phyloP scores from a whole-genome alignment of 2,888 invertebrate genomes.

The Notocelia uddmanniana region DNA sequence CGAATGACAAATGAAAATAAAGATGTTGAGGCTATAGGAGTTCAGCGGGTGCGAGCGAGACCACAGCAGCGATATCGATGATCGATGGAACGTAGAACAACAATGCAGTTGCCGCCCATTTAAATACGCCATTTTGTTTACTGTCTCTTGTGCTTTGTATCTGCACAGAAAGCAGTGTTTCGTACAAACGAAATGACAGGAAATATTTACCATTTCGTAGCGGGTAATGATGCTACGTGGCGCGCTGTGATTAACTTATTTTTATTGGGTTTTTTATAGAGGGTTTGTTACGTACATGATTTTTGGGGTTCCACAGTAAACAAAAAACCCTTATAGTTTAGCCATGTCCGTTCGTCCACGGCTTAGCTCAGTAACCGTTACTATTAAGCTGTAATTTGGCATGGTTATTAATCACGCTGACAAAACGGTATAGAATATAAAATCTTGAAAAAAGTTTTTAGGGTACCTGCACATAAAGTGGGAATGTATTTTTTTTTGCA shows the following conservation, averaged over 20 bases:
- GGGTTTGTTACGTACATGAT: not conserved
- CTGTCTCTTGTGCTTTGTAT: conserved; percentile 79
- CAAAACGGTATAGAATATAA: no score
- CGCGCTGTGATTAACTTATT: conserved; percentile 46
- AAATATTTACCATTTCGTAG: conserved; percentile 78
- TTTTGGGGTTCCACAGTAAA: no score
- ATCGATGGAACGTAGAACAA: conserved; percentile 49
- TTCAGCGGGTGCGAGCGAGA: conserved; percentile 68
- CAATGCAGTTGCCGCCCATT: conserved; percentile 84
- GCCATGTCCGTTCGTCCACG: no score
- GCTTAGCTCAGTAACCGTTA: no score
- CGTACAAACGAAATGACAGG: conserved; percentile 80
- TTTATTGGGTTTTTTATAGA: not conserved
- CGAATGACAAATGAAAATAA: conserved; percentile 73
- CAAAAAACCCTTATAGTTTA: no score
- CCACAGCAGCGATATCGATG: conserved; percentile 56
- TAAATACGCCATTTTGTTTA: conserved; percentile 86
- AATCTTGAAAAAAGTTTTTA: no score
- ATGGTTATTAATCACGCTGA: no score
- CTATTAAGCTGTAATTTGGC: no score
- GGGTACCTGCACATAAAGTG: no score
- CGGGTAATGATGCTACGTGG: conserved; percentile 53
- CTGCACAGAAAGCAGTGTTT: conserved; percentile 78
- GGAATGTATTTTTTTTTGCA: no score
- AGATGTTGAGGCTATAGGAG: conserved; percentile 58